These are phyloP conservation scores for Acanthosoma haemorrhoidale DNA, from an alignment of 2,888 invertebrate genomes.

Conservation along the genomic window DNA sequence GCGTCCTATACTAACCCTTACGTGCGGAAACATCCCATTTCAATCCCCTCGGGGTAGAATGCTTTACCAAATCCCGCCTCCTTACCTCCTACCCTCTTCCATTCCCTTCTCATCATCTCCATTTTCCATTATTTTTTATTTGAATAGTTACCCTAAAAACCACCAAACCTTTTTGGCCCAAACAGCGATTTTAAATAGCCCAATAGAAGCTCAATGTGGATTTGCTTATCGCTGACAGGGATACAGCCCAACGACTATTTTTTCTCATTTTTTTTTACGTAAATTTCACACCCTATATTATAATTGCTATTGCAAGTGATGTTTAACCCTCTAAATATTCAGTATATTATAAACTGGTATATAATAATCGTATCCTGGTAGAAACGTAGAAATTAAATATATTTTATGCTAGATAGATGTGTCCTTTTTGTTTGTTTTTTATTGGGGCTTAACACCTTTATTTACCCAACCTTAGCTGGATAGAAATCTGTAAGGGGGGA, in stretches of 20 bases:
- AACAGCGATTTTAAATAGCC: not conserved
- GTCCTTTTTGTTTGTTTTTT: too few relatives aligned
- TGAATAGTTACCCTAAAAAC: not conserved
- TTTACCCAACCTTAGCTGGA: too few relatives aligned
- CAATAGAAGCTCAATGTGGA: not conserved
- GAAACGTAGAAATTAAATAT: too few relatives aligned
- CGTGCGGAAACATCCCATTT: constrained; percentile 9
- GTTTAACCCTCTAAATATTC: too few relatives aligned
- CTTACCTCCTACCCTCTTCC: not conserved
- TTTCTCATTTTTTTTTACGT: not conserved
- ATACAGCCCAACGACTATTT: not conserved
- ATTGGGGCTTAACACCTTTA: too few relatives aligned
- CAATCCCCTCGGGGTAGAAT: not conserved
- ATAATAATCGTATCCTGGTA: too few relatives aligned
- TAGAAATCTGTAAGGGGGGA: too few relatives aligned
- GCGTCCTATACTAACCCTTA: constrained; percentile 1
- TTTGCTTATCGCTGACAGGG: not conserved
- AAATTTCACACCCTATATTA: too few relatives aligned
- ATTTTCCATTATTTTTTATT: not conserved
- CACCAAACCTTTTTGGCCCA: not conserved
- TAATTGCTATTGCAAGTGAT: too few relatives aligned
- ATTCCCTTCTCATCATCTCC: not conserved
- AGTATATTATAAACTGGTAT: too few relatives aligned
- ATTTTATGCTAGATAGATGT: too few relatives aligned
- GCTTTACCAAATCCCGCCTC: not conserved